Evolutionary conservation across 2,888 invertebrate species (phyloP), one percentile per base, ranked within the genome.

Genomic region (Tubulanus polymorphus): DNA sequence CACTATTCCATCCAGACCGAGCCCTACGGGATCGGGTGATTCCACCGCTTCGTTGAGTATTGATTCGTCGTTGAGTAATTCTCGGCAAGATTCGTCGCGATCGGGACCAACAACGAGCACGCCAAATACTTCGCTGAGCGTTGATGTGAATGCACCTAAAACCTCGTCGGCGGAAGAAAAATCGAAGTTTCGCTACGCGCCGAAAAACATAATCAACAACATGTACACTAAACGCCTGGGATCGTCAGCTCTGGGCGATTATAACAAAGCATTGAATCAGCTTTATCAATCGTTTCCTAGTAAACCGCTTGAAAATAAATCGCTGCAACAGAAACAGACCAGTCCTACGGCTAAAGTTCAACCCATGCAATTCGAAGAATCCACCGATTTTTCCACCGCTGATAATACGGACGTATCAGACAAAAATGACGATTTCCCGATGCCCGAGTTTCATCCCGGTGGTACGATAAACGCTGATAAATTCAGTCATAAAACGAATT

Each of bases 151-250:
- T 35, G 35, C 48, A 23, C 28, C 35, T 18, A 48, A 28, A 25
- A 10, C 48, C 18, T 37, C 35, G 12, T 12, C 35, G 12, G 8
- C 29, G 2, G 32, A 28, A 23, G 20, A 8, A 10, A n/a, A 54
- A 32, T 63, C 64, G 8, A 64, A 65, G 26, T 62, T 59, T 53
- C 69, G 75, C 53, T 77, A 73, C 63, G 77, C 79, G 23, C 70
- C 77, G 3, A 73, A 72, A 56, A 75, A 71, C 64, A 73, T 74
- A 51, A 78, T 79, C 30, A 72, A 75, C 30, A 75, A 76, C 60
- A 76, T 76, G 2, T 79, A 79, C 63, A 74, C 76, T 60, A 68
- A 63, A 18, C 64, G 65, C 51, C 62, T 71, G 57, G 73, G 68
- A 37, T 58, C 66, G 26, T 66, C 65, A 25, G 70, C 72, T 3